Percentiles rank a stretch among this genome's conserved stretches.
phyloP scores from a whole-genome alignment of 2,113 vertebrate genomes.

The Poicephalus meyeri region DNA sequence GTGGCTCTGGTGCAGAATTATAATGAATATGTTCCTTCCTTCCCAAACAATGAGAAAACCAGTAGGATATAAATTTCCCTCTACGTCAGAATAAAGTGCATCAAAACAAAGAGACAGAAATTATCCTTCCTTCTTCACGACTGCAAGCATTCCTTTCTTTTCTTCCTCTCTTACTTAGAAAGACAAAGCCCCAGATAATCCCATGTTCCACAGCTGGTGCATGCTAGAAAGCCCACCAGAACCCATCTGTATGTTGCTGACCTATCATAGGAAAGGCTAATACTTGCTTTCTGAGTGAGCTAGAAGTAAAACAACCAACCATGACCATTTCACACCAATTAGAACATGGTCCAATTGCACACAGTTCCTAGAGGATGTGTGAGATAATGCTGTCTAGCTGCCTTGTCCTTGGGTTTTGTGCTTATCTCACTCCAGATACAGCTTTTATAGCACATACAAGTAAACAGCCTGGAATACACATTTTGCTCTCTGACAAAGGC shows the following conservation, averaged over 20 bases:
- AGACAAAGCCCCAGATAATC: slow-evolving; percentile 19
- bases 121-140: background rate
- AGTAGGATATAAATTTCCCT: background rate
- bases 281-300: background rate
- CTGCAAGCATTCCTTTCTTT: background rate
- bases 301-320: background rate
- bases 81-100: background rate
- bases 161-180: background rate
- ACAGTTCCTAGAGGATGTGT: background rate
- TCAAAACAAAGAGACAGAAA: slow-evolving; percentile 2
- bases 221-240: background rate
- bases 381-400: background rate
- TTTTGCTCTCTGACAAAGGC: background rate
- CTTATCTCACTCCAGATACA: background rate
- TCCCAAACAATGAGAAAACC: slow-evolving; percentile 5
- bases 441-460: background rate
- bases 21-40: slow-evolving; percentile 24
- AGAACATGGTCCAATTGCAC: background rate
- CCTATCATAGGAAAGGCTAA: background rate
- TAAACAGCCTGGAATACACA: background rate
- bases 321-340: background rate
- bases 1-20: background rate
- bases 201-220: background rate
- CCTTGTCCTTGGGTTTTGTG: background rate
- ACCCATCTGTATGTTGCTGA: background rate